Base-by-base conservation (phyloP, 2,113 vertebrate species). In the Coturnix japonica region DNA sequence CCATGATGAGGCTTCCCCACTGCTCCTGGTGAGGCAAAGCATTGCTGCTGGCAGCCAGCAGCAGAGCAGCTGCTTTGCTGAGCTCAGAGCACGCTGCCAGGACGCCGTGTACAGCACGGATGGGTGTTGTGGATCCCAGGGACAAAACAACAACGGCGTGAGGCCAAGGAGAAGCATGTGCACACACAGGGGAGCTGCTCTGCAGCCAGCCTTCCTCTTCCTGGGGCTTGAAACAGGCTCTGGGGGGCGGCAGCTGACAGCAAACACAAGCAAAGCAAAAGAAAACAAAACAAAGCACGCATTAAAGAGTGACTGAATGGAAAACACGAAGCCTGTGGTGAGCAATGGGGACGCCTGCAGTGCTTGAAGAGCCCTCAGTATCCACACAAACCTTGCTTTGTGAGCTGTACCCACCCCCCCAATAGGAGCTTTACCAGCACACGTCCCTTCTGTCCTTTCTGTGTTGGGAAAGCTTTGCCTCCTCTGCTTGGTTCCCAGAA, bases 171-270 rank as follows among this genome's bases (percentile, higher is more conserved):
- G 30, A n/a, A 20, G 30, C 30, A 20, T 18, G 54, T 31, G 53
- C 53, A 18, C 0, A 7, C 7, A 12, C 28, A 13, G 12, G 13
- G 84, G 8, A 25, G 46, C 25, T 31, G 1, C 16, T 41, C 31
- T 11, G 49, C 37, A 9, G 0, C 2, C 6, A n/a, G 13, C 2
- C 1, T 2, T 3, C 12, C 61, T 25, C 49, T 18, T 19, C 12
- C 54, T 2, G 16, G n/a, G 43, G 65, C 70, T 41, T 28, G 3
- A 14, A 26, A 17, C 0, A 4, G 0, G 46, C 46, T 20, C 46
- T 47, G n/a, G 46, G 46, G 11, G 1, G 37, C 14, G 26, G 51
- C 26, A 53, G 74, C 30, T 5, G 47, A 33, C 1, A 23, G 53
- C 54, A 64, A 77, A 1, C 7, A 56, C 44, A 60, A 51, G 3